These are phyloP conservation scores for Hydrolagus colliei DNA, from an alignment of 2,797 vertebrate genomes.

Conservation along the genomic window DNA sequence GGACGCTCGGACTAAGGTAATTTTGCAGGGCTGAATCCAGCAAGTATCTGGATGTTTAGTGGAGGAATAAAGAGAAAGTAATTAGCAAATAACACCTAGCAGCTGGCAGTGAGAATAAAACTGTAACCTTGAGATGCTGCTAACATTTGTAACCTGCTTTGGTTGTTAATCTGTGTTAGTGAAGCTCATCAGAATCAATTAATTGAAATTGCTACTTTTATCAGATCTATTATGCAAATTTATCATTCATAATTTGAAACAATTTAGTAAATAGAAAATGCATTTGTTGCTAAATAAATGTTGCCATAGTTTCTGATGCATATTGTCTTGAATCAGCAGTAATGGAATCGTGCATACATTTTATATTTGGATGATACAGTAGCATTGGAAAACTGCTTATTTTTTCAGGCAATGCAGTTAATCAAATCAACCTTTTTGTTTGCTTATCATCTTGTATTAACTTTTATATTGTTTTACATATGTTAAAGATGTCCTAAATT, in stretches of 20 bases:
- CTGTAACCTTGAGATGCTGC: neutral
- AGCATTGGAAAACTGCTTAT: neutral
- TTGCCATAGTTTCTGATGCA: neutral
- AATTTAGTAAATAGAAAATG: neutral
- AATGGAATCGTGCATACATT: neutral
- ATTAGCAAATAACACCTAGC: neutral
- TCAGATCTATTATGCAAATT: neutral
- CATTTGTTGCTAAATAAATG: neutral
- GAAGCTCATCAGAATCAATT: neutral
- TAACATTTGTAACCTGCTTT: neutral
- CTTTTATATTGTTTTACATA: no score
- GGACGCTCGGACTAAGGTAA: no score
- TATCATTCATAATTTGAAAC: neutral
- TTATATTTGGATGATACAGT: neutral
- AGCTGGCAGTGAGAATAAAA: neutral
- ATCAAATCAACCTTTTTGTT: neutral
- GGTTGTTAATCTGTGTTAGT: neutral
- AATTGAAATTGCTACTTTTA: neutral
- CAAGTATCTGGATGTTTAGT: neutral
- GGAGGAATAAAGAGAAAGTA: neutral
- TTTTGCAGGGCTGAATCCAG: no score
- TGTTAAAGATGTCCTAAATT: no score
- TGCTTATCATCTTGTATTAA: no score
- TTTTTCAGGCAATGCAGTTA: neutral
- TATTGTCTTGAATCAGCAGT: neutral